Evolutionary conservation across 1,140 invertebrate genomes (phyloP), one percentile per base, ranked within the genome.

Genomic region (Xylocopa sonorina): DNA sequence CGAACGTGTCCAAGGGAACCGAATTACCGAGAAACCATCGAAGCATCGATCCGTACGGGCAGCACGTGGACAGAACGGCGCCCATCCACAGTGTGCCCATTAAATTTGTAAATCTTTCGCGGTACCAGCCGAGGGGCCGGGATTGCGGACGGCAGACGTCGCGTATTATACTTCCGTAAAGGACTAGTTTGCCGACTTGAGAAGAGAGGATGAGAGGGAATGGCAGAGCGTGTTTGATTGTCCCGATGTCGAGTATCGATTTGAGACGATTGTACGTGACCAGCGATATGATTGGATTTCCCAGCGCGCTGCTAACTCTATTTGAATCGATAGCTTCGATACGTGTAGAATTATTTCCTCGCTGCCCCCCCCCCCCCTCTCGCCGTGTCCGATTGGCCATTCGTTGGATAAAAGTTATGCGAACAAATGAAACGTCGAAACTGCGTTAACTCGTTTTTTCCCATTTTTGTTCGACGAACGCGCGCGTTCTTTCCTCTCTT

Each of bases 191-290:
- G 64, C 32, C 38, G 48, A 74, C 74, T 82, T 32, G 41, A 41
- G 55, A 50, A 46, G 71, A 74, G 50, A 66, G 76, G 69, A 81
- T 55, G 71, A 81, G 55, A 78, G 48, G 53, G 58, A 79, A 72
- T 68, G 69, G 57, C 27, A 43, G 46, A 66, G 58, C 63, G 81
- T 86, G 86, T 85, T 87, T 80, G 81, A 87, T 87, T 84, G 80
- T 87, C 69, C 63, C 74, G 58, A 66, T 84, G 72, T 69, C 76
- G 76, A 84, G 80, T 88, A 88, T 88, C 86, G 87, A 88, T 88
- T 88, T 53, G 55, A 78, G 76, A 64, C 68, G 55, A 80, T 62
- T 60, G 80, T 84, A 81, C 76, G 80, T 84, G 80, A 82, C 74
- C 43, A 53, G 80, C 48, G 67, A 88, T 86, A 84, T 72, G 80